phyloP scores from a whole-genome alignment of 2,113 vertebrate species.

The Hystrix cristata region DNA sequence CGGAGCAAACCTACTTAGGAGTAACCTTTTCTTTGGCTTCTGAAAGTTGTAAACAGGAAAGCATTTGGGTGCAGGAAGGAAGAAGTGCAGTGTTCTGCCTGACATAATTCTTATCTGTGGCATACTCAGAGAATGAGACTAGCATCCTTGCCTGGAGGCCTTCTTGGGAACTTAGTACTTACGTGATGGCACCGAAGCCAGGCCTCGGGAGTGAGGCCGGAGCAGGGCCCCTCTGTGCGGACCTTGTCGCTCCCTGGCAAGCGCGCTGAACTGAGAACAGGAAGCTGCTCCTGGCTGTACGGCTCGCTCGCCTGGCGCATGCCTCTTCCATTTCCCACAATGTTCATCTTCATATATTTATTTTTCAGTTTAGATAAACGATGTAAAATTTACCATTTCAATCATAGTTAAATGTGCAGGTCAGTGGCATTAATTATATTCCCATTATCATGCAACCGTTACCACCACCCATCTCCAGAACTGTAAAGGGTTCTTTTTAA shows the following conservation, averaged over 20 bases:
- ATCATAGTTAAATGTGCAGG: not conserved
- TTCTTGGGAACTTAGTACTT: not conserved
- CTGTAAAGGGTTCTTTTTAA: not conserved
- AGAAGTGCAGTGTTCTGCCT: not conserved
- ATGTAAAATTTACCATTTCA: not conserved
- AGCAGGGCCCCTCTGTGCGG: too few relatives aligned
- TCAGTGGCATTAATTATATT: not conserved
- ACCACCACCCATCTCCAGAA: not conserved
- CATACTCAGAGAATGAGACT: not conserved
- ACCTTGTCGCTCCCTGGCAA: not conserved
- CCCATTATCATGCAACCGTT: not conserved
- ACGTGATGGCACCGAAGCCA: not conserved
- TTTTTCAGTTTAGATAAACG: not conserved
- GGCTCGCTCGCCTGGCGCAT: not conserved
- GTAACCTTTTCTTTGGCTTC: not conserved
- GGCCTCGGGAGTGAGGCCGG: not conserved
- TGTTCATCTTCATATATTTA: not conserved
- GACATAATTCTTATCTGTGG: not conserved
- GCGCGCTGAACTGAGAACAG: not conserved
- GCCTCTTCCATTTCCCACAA: not conserved
- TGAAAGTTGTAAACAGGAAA: not conserved
- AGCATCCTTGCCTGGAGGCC: not conserved
- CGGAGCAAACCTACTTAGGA: not conserved
- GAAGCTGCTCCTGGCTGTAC: accelerated
- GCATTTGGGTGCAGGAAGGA: not conserved